Conservation (phyloP, 2,113 vertebrate species). For the Falcunculus frontatus region DNA sequence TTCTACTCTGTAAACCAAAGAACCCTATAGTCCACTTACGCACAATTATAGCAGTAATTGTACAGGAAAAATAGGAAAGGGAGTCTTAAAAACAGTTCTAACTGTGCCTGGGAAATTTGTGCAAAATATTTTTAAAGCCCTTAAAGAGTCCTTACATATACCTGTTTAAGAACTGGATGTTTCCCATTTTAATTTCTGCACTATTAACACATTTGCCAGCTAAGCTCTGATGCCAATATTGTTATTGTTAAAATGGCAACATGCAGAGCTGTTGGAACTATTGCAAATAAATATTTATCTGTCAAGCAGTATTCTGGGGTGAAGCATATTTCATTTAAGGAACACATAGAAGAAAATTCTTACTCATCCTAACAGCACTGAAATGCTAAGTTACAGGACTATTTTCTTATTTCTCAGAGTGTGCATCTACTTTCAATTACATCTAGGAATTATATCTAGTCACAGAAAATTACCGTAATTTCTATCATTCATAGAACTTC, state of each 20-base stretch:
- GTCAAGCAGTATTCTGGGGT: background rate
- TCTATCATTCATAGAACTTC: background rate
- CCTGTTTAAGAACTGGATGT: background rate
- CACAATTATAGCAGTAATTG: background rate
- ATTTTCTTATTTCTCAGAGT: background rate
- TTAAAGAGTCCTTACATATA: background rate
- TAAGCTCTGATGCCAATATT: background rate
- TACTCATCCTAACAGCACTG: background rate
- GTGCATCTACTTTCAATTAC: background rate
- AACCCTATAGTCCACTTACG: background rate
- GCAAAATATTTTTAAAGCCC: background rate
- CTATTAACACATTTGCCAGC: constrained; percentile 14
- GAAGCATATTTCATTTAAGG: constrained; percentile 29
- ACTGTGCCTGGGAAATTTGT: background rate
- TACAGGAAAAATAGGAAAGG: background rate
- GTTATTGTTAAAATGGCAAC: background rate
- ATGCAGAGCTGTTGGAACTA: background rate
- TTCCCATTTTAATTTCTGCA: constrained; percentile 14
- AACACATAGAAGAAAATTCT: constrained; percentile 8
- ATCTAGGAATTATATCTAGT: background rate
- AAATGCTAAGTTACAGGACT: background rate
- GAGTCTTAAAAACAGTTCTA: background rate
- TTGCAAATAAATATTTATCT: constrained; percentile 21
- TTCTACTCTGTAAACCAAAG: background rate
- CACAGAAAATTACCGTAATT: background rate